Conservation (phyloP, 2,113 vertebrate species). For the Chionomys nivalis region DNA sequence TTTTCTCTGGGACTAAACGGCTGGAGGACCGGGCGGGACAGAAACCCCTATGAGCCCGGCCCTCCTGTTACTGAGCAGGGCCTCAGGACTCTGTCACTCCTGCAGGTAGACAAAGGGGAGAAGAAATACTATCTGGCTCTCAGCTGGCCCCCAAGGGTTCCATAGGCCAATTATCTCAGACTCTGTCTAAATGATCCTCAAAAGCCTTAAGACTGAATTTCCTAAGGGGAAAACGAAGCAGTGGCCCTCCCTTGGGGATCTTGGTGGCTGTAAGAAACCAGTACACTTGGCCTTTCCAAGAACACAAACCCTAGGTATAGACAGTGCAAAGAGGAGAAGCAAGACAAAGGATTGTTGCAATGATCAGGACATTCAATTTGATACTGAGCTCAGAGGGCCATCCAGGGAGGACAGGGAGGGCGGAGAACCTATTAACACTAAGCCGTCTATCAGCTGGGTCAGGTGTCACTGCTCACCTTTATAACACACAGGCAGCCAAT, state of each 20-base stretch:
- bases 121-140: background rate
- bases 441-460: background rate
- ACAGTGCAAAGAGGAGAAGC: background rate
- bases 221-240: background rate
- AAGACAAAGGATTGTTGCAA: background rate
- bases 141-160: background rate
- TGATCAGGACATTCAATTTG: background rate
- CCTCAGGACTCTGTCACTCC: background rate
- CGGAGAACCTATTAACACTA: background rate
- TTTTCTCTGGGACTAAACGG: too few relatives aligned
- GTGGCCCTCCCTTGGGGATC: background rate
- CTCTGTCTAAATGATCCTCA: background rate
- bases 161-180: conserved; percentile 4
- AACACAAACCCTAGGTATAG: background rate
- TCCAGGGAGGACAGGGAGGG: background rate
- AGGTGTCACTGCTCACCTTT: background rate
- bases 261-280: background rate
- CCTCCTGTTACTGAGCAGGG: too few relatives aligned
- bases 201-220: background rate
- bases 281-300: background rate
- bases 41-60: too few relatives aligned
- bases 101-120: background rate
- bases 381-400: background rate
- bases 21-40: too few relatives aligned
- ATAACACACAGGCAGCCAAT: background rate